These are phyloP conservation scores for Unio pictorum DNA, from an alignment of 2,888 invertebrate genomes.

Conservation along the genomic window DNA sequence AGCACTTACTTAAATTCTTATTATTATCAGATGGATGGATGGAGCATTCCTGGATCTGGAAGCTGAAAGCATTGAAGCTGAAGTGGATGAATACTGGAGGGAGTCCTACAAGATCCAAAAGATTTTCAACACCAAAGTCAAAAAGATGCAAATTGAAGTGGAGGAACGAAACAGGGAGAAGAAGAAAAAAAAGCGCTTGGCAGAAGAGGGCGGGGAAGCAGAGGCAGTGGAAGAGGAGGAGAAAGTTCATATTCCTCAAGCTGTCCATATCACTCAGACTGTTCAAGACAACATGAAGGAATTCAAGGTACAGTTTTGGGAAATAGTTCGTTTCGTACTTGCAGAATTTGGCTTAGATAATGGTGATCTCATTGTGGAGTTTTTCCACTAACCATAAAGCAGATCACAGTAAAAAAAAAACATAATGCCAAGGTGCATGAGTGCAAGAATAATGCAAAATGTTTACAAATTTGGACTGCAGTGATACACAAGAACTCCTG, in stretches of 20 bases:
- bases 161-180: slow-evolving; percentile 67
- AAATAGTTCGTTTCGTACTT: background rate
- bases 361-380: background rate
- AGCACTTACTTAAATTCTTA: no score
- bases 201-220: slow-evolving; percentile 71
- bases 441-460: no score
- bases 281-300: slow-evolving; percentile 74
- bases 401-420: background rate
- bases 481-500: no score
- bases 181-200: slow-evolving; percentile 76
- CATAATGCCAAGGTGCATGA: background rate
- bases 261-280: slow-evolving; percentile 72
- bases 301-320: slow-evolving; percentile 74
- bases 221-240: slow-evolving; percentile 74
- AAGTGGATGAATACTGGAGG: slow-evolving; percentile 82
- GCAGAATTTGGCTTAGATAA: background rate
- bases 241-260: slow-evolving; percentile 71
- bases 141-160: slow-evolving; percentile 68
- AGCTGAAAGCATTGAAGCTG: slow-evolving; percentile 83
- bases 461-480: no score
- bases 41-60: slow-evolving; percentile 92
- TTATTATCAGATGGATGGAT: slow-evolving; percentile 83
- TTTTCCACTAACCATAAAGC: background rate
- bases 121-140: slow-evolving; percentile 71
- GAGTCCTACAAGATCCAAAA: slow-evolving; percentile 87